Conservation (phyloP, 2,797 vertebrate genomes). For the Sebastes elongatus region DNA sequence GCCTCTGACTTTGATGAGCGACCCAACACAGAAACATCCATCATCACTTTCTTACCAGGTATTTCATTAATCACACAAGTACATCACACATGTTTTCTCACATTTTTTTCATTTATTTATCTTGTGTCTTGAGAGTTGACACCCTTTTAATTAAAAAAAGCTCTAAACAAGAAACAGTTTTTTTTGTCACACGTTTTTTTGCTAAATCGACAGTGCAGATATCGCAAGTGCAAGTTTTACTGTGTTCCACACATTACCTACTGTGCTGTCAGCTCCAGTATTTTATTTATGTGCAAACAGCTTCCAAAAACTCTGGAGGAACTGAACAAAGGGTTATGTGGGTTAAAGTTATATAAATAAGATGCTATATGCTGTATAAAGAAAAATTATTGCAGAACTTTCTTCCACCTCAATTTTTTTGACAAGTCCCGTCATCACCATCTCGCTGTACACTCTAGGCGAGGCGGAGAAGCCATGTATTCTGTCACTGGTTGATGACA, state of each 20-base stretch:
- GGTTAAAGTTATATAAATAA: conserved; percentile 6
- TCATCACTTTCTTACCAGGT: conserved; percentile 91
- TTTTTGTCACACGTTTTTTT: conserved; percentile 8
- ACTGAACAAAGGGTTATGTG: neutral
- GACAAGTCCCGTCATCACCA: neutral
- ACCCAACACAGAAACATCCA: conserved; percentile 90
- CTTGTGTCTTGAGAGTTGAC: neutral
- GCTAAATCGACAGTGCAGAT: conserved; percentile 5
- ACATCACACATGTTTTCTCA: neutral
- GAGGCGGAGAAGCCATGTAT: conserved; percentile 89
- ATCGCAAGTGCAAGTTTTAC: conserved; percentile 3
- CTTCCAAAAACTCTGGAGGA: neutral
- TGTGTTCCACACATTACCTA: conserved; percentile 2
- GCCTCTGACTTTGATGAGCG: conserved; percentile 92
- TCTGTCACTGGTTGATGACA: conserved; percentile 87
- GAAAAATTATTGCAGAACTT: neutral
- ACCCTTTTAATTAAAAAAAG: conserved; percentile 32
- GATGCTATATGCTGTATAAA: neutral
- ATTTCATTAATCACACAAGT: conserved; percentile 32
- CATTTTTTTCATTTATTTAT: neutral
- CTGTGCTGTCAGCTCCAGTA: conserved; percentile 1
- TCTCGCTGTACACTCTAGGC: conserved; percentile 73
- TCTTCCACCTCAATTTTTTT: conserved; percentile 4
- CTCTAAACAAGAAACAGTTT: neutral
- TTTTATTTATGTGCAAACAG: conserved; percentile 5